A percentile compares a stretch with the other conserved stretches of the same genome.
Conservation (phyloP, 2,113 vertebrate species). For the Microcebus ravelobensis region DNA sequence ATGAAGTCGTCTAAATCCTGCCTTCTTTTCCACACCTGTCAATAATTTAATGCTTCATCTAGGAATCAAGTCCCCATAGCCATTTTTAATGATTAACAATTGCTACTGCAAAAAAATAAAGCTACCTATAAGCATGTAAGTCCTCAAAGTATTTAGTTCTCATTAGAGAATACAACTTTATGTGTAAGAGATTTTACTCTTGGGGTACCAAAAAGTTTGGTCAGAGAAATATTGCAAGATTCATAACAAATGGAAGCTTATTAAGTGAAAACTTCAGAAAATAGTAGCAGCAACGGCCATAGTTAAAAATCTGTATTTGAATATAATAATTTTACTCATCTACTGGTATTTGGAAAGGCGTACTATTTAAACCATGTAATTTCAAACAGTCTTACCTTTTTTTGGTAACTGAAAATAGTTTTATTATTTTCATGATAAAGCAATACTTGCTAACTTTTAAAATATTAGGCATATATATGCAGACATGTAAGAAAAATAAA, state of each 20-base stretch:
- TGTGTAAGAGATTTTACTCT: not conserved
- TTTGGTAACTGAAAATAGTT: not conserved
- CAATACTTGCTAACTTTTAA: not conserved
- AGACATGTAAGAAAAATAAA: not conserved
- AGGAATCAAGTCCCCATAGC: not conserved
- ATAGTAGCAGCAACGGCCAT: not conserved
- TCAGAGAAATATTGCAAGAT: not conserved
- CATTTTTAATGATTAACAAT: not conserved
- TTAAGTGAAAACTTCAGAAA: not conserved
- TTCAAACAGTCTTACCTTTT: not conserved
- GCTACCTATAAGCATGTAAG: not conserved
- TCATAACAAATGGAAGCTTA: not conserved
- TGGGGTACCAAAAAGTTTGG: not conserved
- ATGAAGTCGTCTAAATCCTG: not conserved
- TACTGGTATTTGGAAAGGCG: not conserved
- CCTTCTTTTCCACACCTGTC: not conserved
- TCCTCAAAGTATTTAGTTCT: conserved; percentile 20
- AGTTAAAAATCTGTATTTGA: not conserved
- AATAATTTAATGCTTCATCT: not conserved
- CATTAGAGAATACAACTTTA: not conserved
- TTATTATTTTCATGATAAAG: not conserved
- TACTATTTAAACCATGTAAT: not conserved
- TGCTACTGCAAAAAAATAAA: not conserved
- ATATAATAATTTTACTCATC: not conserved
- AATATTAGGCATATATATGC: not conserved